Conservation (phyloP, 2,888 invertebrate species). For the Axea sp. region DNA sequence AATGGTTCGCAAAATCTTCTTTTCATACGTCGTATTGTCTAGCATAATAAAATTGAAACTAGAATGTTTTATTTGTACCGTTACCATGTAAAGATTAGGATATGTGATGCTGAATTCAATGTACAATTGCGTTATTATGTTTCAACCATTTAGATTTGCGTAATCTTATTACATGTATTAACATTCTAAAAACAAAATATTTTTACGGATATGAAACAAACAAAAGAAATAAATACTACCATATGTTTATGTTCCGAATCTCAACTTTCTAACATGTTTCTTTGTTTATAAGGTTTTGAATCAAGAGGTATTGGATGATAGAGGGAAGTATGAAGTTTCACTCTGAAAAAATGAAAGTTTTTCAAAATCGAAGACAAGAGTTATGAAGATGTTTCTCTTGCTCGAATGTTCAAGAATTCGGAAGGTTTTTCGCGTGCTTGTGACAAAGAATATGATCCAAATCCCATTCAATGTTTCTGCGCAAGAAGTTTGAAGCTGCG, state of each 20-base stretch:
- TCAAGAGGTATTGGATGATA: conserved; percentile 90
- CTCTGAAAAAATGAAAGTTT: conserved; percentile 77
- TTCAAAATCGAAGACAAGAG: conserved; percentile 78
- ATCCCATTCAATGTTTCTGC: conserved; percentile 74
- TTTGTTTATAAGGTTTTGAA: conserved; percentile 92
- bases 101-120: conserved; percentile 64
- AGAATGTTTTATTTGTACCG: conserved; percentile 67
- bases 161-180: conserved; percentile 47
- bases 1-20: neutral
- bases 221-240: conserved; percentile 66
- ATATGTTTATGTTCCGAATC: conserved; percentile 66
- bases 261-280: conserved; percentile 81
- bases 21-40: conserved; percentile 64
- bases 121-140: conserved; percentile 16
- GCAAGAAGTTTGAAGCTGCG: conserved; percentile 73
- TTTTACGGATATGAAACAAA: conserved; percentile 56
- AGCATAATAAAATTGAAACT: conserved; percentile 71
- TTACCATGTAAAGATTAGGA: conserved; percentile 77
- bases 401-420: conserved; percentile 76
- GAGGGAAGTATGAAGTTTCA: conserved; percentile 80
- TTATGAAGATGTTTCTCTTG: conserved; percentile 77
- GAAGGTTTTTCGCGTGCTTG: conserved; percentile 78
- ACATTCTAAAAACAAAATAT: conserved; percentile 23
- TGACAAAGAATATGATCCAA: conserved; percentile 80
- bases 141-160: conserved; percentile 42